Conservation (phyloP, 2,797 vertebrate genomes). For the Chrosomus eos region DNA sequence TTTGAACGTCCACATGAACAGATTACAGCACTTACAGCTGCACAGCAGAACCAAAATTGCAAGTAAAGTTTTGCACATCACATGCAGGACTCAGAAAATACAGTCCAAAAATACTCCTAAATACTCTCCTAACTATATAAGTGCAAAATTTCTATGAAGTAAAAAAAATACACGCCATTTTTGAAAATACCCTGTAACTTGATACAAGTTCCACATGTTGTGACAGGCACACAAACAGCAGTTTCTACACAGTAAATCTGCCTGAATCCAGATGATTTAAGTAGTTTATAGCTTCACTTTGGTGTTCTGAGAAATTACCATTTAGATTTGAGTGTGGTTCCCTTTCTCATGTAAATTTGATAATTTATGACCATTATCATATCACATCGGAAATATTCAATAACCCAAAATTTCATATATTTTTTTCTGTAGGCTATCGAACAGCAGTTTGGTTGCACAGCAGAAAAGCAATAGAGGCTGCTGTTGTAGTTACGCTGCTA, state of each 20-base stretch:
- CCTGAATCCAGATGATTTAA: neutral
- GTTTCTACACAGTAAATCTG: neutral
- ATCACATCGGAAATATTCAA: neutral
- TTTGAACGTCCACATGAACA: neutral
- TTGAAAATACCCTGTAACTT: neutral
- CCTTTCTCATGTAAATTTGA: neutral
- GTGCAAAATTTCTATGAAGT: neutral
- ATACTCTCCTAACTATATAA: neutral
- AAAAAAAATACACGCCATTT: neutral
- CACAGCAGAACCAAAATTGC: neutral
- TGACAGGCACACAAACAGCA: neutral
- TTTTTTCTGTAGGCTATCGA: neutral
- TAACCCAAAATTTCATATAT: neutral
- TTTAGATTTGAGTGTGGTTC: neutral
- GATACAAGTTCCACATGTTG: neutral
- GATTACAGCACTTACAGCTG: neutral
- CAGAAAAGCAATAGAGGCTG: neutral
- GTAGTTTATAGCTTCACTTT: neutral
- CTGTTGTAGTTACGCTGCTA: neutral
- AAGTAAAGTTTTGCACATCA: neutral
- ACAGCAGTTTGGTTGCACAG: neutral
- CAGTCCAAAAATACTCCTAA: neutral
- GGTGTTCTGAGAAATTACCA: neutral
- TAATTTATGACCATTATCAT: neutral
- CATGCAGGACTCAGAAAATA: neutral